Conservation (phyloP, 2,113 vertebrate species). For the Hippocampus zosterae region DNA sequence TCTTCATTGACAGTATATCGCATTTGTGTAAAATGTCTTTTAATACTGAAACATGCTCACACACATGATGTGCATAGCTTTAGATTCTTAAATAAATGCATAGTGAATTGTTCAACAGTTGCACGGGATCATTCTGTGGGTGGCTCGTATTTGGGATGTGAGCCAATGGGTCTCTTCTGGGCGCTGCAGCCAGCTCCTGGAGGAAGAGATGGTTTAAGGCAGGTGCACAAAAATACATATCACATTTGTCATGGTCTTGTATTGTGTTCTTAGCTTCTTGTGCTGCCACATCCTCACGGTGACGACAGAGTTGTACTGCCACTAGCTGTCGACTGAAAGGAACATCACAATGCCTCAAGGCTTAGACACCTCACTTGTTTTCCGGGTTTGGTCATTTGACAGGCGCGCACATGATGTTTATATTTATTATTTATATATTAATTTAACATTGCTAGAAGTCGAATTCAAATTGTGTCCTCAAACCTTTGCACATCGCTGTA, state of each 20-base stretch:
- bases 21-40: not conserved
- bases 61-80: not conserved
- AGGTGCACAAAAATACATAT: constrained; percentile 20
- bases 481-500: too few species aligned
- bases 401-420: too few species aligned
- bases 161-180: constrained; percentile 74
- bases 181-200: constrained; percentile 54
- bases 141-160: constrained; percentile 67
- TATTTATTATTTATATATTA: too few species aligned
- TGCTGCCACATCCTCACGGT: not conserved
- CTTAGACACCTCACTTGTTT: too few species aligned
- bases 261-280: not conserved
- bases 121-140: constrained; percentile 57
- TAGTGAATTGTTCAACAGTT: constrained; percentile 42
- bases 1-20: not conserved
- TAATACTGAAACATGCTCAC: too few species aligned
- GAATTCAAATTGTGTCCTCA: too few species aligned
- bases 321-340: too few species aligned
- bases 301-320: too few species aligned
- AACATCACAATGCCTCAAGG: too few species aligned
- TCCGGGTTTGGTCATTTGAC: too few species aligned
- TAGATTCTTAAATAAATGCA: not conserved
- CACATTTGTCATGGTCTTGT: not conserved
- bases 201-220: constrained; percentile 58
- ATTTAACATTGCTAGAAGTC: too few species aligned